These are phyloP conservation scores for Poeciliopsis turrubarensis DNA, from an alignment of 2,113 vertebrate genomes.

Conservation along the genomic window DNA sequence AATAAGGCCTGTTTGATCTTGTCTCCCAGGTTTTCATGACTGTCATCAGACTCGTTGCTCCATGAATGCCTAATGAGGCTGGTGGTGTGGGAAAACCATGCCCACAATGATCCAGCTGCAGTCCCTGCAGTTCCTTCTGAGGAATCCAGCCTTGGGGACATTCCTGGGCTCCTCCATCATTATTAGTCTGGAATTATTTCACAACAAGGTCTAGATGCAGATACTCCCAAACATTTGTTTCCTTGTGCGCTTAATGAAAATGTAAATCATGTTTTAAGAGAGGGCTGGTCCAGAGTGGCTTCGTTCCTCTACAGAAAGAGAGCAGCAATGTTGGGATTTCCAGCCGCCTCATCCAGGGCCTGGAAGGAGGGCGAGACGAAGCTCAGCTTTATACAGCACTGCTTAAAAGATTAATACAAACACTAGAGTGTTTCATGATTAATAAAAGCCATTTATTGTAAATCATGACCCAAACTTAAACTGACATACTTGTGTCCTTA, in stretches of 20 bases:
- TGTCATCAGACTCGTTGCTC: neutral
- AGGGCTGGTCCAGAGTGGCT: neutral
- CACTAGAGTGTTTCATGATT: too few relatives aligned
- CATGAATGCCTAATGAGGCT: neutral
- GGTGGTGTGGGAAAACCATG: neutral
- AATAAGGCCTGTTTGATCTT: neutral
- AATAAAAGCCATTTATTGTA: too few relatives aligned
- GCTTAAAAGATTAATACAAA: too few relatives aligned
- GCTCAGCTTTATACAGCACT: neutral
- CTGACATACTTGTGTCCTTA: too few relatives aligned
- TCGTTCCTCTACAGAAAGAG: too few relatives aligned
- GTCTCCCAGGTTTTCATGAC: neutral
- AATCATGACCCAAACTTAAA: too few relatives aligned
- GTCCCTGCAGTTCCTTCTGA: constrained; percentile 1
- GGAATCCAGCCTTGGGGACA: constrained; percentile 1
- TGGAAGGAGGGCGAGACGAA: too few relatives aligned
- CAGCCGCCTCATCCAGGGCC: too few relatives aligned
- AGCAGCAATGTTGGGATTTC: too few relatives aligned
- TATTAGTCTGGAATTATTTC: neutral
- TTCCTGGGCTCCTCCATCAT: constrained; percentile 5
- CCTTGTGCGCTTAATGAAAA: neutral
- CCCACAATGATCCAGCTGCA: neutral
- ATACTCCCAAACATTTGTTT: neutral
- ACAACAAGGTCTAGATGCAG: constrained; percentile 5
- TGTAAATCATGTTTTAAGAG: neutral